These are phyloP conservation scores for Notothenia rossii DNA, from an alignment of 2,113 vertebrate genomes.

Conservation along the genomic window DNA sequence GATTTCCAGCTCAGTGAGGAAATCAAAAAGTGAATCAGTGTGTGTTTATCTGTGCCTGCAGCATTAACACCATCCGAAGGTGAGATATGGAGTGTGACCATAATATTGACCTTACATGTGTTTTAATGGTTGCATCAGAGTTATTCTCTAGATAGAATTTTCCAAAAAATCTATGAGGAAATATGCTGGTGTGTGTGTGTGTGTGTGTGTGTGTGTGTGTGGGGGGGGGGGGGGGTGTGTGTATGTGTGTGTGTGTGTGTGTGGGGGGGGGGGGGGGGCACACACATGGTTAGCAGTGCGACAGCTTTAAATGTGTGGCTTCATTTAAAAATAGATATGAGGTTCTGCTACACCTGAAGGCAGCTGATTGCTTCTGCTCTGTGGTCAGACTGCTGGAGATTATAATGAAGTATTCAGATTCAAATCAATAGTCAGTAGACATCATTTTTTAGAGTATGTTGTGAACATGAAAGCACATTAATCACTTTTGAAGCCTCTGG, in stretches of 20 bases:
- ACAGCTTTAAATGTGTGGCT: not conserved
- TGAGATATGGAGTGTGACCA: slow-evolving; percentile 1
- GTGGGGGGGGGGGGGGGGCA: not conserved
- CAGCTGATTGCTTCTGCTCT: slow-evolving; percentile 12
- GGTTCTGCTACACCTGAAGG: slow-evolving; percentile 1
- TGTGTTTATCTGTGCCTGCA: not conserved
- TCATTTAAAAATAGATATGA: slow-evolving; percentile 3
- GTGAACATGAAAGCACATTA: slow-evolving; percentile 7
- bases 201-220: not conserved
- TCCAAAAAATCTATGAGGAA: slow-evolving; percentile 21
- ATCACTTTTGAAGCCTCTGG: slow-evolving; percentile 7
- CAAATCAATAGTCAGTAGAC: slow-evolving; percentile 20
- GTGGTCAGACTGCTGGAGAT: slow-evolving; percentile 16
- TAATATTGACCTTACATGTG: slow-evolving; percentile 25
- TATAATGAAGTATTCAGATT: slow-evolving; percentile 17
- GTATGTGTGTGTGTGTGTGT: not conserved
- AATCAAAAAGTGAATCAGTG: slow-evolving; percentile 28
- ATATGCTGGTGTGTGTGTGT: not conserved
- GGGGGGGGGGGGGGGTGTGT: too few species aligned
- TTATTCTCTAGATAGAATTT: slow-evolving; percentile 18
- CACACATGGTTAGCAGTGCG: not conserved
- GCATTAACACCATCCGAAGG: not conserved
- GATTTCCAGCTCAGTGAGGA: not conserved
- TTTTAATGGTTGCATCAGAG: slow-evolving; percentile 21
- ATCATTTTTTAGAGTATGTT: slow-evolving; percentile 25